A percentile compares a stretch with the other conserved stretches of the same genome.
These are phyloP conservation scores for Phocides pigmalion DNA, from an alignment of 1,140 invertebrate species.

Conservation along the genomic window DNA sequence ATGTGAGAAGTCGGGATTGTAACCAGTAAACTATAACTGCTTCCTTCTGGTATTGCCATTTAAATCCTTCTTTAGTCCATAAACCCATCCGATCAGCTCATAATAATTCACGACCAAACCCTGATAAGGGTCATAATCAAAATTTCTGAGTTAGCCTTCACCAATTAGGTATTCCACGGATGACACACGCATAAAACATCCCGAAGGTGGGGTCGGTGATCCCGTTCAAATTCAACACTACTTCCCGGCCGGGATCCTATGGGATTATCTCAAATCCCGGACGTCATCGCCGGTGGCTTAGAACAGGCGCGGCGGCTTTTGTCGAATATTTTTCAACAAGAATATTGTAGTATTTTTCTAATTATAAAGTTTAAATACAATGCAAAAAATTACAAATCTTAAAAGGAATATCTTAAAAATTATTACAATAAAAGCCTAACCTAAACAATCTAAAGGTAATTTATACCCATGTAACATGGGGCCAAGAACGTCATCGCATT, in stretches of 20 bases:
- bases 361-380: no score
- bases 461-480: no score
- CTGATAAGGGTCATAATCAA: constrained; percentile 5
- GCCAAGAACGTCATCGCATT: no score
- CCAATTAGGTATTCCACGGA: constrained; percentile 47
- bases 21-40: no score
- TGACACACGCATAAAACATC: constrained; percentile 48
- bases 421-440: no score
- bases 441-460: no score
- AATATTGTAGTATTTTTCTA: constrained; percentile 42
- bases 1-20: no score
- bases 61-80: no score
- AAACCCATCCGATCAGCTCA: background rate
- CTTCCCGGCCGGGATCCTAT: constrained; percentile 38
- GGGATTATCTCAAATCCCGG: constrained; percentile 49
- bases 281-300: constrained; percentile 47
- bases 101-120: background rate
- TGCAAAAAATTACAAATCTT: no score
- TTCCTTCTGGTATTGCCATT: no score
- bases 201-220: constrained; percentile 43
- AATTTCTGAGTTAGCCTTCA: background rate
- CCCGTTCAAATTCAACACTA: constrained; percentile 52
- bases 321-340: constrained; percentile 43
- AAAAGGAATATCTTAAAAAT: no score
- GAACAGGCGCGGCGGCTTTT: constrained; percentile 44